These are phyloP conservation scores for Lepidochrysops patricia DNA, from an alignment of 2,888 invertebrate genomes.

Conservation along the genomic window DNA sequence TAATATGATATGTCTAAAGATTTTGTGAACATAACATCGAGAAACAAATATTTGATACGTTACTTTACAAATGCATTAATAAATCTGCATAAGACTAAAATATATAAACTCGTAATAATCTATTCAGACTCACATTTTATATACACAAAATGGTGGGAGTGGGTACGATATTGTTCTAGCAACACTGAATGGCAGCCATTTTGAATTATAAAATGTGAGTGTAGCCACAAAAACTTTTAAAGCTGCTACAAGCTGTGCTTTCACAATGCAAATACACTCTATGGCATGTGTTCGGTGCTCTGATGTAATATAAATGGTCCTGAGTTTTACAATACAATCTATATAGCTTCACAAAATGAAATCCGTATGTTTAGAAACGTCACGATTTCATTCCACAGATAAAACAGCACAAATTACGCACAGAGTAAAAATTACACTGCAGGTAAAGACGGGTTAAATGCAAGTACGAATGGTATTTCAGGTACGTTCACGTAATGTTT, in stretches of 20 bases:
- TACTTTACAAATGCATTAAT: constrained; percentile 14
- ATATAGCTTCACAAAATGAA: constrained; percentile 61
- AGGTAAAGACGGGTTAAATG: constrained; percentile 58
- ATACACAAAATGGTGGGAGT: not conserved
- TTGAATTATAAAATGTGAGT: constrained; percentile 22
- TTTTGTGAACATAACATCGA: constrained; percentile 8
- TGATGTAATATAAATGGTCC: constrained; percentile 63
- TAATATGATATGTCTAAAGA: not conserved
- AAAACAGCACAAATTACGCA: constrained; percentile 64
- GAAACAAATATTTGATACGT: constrained; percentile 1
- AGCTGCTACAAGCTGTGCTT: constrained; percentile 66
- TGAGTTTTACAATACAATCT: constrained; percentile 65
- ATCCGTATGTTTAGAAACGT: constrained; percentile 30
- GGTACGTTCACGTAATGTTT: constrained; percentile 20
- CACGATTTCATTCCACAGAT: constrained; percentile 43
- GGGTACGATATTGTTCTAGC: constrained; percentile 14
- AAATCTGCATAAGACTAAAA: constrained; percentile 15
- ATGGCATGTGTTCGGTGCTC: constrained; percentile 50
- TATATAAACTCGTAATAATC: constrained; percentile 10
- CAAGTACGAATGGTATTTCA: constrained; percentile 32
- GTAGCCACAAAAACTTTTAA: constrained; percentile 37
- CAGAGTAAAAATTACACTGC: constrained; percentile 58
- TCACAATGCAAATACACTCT: constrained; percentile 47
- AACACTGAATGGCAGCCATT: constrained; percentile 21
- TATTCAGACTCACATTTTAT: not conserved